Base-by-base conservation (phyloP, 2,888 invertebrate genomes). In the Limnephilus marmoratus region DNA sequence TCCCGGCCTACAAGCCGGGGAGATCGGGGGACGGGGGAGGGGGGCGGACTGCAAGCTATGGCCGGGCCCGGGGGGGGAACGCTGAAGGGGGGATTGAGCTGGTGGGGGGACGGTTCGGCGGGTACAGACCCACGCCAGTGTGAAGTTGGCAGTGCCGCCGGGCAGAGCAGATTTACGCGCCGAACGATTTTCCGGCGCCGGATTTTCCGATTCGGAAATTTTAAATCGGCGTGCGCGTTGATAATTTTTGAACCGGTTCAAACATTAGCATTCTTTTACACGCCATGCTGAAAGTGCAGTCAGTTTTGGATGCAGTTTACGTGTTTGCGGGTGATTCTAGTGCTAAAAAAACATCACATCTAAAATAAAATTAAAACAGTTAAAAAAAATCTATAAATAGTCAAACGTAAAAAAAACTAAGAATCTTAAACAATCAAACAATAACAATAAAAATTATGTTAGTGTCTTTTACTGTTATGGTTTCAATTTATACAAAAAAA, bases 81-180 rank as follows among this genome's bases (percentile, higher is more conserved):
- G 18, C 5, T 4, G 13, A 53, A 53, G 68, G 68, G 82, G 82
- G 82, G 34, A 31, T 83, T 1, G 37, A 34, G 83, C 83, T 3
- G 24, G 83, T 41, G 37, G 83, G 37, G 31, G 83, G 37, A 13
- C 13, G 82, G 82, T 13, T 34, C 82, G 83, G 37, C 68, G 83
- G 31, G 37, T 41, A 9, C 83, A 34, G 34, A 34, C 83, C 83
- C 37, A 41, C 83, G 83, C 37, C 83, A 83, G 83, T 83, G 83
- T 83, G 83, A 83, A 83, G 34, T 37, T 41, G 83, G 83, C 83
- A 34, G 83, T n/a, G 83, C 83, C 83, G 83, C 83, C 37, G 82
- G 83, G 83, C 37, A 37, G 83, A 83, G 83, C 37, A 18, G 37
- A 41, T 83, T 34, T 37, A 83, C 82, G 82, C 82, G 82, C 83